Percentiles rank a stretch among this genome's conserved stretches.
Evolutionary conservation across 2,797 vertebrate genomes (phyloP).

Genomic region (Aeoliscus strigatus): DNA sequence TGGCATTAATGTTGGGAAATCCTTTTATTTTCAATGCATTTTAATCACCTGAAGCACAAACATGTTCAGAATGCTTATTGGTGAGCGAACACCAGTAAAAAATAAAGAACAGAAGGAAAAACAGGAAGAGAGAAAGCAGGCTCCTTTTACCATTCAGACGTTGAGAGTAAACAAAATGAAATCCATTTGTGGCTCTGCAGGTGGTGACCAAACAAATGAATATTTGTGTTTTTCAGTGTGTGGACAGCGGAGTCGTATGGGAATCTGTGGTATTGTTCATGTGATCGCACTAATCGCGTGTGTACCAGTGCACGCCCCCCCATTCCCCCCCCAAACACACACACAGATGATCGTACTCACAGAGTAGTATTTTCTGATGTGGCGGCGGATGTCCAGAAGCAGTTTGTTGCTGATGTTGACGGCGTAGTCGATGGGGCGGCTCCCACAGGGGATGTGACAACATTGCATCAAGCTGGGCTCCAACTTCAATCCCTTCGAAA

Average conservation of each 20-base stretch:
- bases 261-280: slow-evolving; percentile 12
- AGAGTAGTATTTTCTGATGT: slow-evolving; percentile 79
- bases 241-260: slow-evolving; percentile 7
- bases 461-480: slow-evolving; percentile 86
- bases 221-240: no score
- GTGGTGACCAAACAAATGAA: slow-evolving; percentile 9
- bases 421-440: slow-evolving; percentile 65
- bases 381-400: slow-evolving; percentile 84
- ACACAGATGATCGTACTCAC: slow-evolving; percentile 70
- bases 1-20: no score
- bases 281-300: slow-evolving; percentile 5
- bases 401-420: slow-evolving; percentile 87
- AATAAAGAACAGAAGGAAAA: background rate
- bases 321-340: no score
- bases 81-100: slow-evolving; percentile 2
- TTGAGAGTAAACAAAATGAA: slow-evolving; percentile 40
- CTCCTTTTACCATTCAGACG: slow-evolving; percentile 17
- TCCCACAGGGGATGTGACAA: slow-evolving; percentile 81
- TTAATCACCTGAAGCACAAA: no score
- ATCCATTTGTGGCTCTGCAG: slow-evolving; percentile 43
- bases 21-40: no score
- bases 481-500: slow-evolving; percentile 77
- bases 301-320: background rate
- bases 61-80: no score
- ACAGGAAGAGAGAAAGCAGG: background rate